Evolutionary conservation across 1,140 invertebrate species (phyloP).

Genomic region (Pachypsylla venusta): DNA sequence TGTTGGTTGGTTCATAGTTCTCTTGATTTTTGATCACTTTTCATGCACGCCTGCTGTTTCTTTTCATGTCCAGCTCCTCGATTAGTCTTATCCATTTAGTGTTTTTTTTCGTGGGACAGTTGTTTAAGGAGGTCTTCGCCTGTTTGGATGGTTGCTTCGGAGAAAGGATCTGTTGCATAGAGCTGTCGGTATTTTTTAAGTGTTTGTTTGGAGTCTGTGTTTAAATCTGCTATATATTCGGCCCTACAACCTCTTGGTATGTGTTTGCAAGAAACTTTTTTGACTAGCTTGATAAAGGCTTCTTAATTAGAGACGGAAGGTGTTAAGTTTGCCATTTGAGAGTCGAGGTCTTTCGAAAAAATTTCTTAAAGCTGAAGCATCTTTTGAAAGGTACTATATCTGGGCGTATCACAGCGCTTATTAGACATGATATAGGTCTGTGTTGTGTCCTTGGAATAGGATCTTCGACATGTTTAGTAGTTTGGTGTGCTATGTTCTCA

Average conservation of each 20-base stretch:
- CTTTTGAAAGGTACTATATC: neutral
- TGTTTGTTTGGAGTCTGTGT: neutral
- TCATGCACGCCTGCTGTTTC: no score
- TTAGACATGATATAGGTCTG: conserved; percentile 1
- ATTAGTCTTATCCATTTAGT: no score
- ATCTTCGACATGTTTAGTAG: neutral
- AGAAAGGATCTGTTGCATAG: conserved; percentile 11
- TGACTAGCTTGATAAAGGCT: no score
- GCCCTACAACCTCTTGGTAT: conserved; percentile 4
- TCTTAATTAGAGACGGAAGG: no score
- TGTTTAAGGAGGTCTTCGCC: neutral
- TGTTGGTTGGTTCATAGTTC: no score
- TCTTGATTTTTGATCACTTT: no score
- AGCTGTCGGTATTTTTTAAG: neutral
- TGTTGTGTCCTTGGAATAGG: conserved; percentile 11
- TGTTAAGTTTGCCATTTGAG: no score
- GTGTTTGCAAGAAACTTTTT: no score
- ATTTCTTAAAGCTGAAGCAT: conserved; percentile 10
- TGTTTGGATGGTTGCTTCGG: conserved; percentile 10
- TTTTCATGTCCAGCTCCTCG: no score
- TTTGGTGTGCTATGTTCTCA: conserved; percentile 6
- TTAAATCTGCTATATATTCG: neutral
- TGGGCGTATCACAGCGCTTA: neutral
- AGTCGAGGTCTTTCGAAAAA: no score
- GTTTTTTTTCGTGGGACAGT: neutral